These are phyloP conservation scores for Anthophora plumipes DNA, from an alignment of 2,888 invertebrate genomes.

Conservation along the genomic window DNA sequence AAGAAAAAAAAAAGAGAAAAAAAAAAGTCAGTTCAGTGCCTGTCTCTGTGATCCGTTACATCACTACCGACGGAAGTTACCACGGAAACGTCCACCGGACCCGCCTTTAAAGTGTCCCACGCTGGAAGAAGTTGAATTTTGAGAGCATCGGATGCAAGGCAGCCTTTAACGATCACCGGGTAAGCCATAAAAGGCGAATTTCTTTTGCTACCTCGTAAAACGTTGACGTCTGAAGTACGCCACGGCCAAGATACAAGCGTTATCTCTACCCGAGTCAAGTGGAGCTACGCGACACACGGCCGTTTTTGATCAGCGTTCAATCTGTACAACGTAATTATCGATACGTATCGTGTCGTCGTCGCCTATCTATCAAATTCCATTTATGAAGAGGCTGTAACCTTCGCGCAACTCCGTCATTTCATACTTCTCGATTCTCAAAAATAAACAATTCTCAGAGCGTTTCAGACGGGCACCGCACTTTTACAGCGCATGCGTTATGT, in stretches of 20 bases:
- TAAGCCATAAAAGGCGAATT: conserved; percentile 64
- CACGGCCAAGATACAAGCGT: conserved; percentile 29
- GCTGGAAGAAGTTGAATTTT: conserved; percentile 67
- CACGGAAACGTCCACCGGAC: conserved; percentile 37
- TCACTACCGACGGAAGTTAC: conserved; percentile 45
- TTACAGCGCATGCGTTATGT: neutral
- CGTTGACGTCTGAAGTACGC: conserved; percentile 20
- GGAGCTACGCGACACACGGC: conserved; percentile 11
- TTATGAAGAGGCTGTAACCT: neutral
- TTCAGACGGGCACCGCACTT: no score
- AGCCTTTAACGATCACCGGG: conserved; percentile 66
- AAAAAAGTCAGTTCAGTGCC: conserved; percentile 64
- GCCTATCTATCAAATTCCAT: conserved; percentile 11
- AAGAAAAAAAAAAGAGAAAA: no score
- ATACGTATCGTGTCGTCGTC: conserved; percentile 20
- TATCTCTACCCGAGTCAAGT: conserved; percentile 38
- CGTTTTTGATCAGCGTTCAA: conserved; percentile 15
- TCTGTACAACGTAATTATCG: conserved; percentile 39
- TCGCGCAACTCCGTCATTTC: neutral
- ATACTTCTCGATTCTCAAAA: neutral
- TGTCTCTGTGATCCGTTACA: conserved; percentile 70
- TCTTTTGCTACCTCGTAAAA: conserved; percentile 23
- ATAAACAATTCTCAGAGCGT: conserved; percentile 8
- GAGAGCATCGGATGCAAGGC: conserved; percentile 69
- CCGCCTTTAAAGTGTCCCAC: conserved; percentile 56